Conservation (phyloP, 2,888 invertebrate genomes). For the Tinea trinotella region DNA sequence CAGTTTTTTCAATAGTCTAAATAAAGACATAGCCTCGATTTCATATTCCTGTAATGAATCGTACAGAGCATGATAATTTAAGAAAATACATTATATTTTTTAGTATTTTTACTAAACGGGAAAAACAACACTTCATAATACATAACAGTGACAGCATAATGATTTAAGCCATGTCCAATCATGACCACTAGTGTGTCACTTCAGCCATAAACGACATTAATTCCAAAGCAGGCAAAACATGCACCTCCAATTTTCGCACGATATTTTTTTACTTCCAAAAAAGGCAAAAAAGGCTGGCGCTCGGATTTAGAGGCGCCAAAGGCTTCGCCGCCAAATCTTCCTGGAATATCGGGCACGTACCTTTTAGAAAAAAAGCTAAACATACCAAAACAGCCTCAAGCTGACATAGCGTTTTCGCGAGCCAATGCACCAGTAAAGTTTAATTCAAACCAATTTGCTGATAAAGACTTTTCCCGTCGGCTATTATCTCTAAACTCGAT, state of each 20-base stretch:
- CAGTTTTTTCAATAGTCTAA: no score
- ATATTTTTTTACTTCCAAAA: conserved; percentile 11
- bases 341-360: conserved; percentile 11
- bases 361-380: conserved; percentile 16
- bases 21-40: no score
- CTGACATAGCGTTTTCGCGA: not conserved
- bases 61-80: no score
- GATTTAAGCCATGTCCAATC: no score
- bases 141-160: no score
- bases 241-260: not conserved
- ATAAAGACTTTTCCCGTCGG: conserved; percentile 6
- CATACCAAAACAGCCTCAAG: not conserved
- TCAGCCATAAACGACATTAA: not conserved
- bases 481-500: conserved; percentile 4
- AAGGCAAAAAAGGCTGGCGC: conserved; percentile 5
- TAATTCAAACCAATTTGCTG: conserved; percentile 14
- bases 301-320: conserved; percentile 8
- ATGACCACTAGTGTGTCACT: no score
- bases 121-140: no score
- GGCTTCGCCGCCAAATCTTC: conserved; percentile 15
- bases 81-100: no score
- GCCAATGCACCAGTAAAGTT: conserved; percentile 13
- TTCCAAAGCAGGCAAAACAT: not conserved
- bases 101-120: no score
- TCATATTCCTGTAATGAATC: no score